A percentile compares a stretch with the other conserved stretches of the same genome.
Conservation (phyloP, 2,797 vertebrate genomes). For the Naso thynnoides region DNA sequence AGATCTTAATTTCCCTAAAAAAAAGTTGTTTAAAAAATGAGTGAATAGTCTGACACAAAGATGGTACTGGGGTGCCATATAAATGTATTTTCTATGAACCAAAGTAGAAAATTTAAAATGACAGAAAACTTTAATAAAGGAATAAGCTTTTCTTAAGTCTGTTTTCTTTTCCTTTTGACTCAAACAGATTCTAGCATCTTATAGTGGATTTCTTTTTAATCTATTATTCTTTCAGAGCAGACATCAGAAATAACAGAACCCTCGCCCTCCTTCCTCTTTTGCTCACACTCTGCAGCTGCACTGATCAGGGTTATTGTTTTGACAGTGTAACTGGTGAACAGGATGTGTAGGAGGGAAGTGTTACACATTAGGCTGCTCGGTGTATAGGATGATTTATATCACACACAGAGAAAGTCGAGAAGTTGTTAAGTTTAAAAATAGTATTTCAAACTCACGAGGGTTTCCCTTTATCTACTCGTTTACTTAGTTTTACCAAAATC, state of each 20-base stretch:
- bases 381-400: slow-evolving; percentile 15
- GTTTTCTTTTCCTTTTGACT: too few species aligned
- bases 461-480: neutral
- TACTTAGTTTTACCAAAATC: neutral
- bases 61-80: too few species aligned
- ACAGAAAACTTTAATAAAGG: too few species aligned
- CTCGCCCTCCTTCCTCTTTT: slow-evolving; percentile 37
- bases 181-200: too few species aligned
- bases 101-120: too few species aligned
- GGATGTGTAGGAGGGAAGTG: slow-evolving; percentile 59
- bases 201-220: too few species aligned
- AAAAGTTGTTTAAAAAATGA: too few species aligned
- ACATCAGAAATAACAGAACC: slow-evolving; percentile 31
- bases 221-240: too few species aligned
- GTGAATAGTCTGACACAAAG: too few species aligned
- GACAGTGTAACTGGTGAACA: slow-evolving; percentile 56
- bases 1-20: too few species aligned
- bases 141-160: too few species aligned
- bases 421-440: neutral
- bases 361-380: slow-evolving; percentile 22
- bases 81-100: too few species aligned
- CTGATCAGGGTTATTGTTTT: slow-evolving; percentile 61
- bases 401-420: neutral
- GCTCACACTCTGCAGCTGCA: slow-evolving; percentile 55
- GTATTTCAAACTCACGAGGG: neutral